Conservation (phyloP, 2,888 invertebrate species). For the Mellilla xanthometata region DNA sequence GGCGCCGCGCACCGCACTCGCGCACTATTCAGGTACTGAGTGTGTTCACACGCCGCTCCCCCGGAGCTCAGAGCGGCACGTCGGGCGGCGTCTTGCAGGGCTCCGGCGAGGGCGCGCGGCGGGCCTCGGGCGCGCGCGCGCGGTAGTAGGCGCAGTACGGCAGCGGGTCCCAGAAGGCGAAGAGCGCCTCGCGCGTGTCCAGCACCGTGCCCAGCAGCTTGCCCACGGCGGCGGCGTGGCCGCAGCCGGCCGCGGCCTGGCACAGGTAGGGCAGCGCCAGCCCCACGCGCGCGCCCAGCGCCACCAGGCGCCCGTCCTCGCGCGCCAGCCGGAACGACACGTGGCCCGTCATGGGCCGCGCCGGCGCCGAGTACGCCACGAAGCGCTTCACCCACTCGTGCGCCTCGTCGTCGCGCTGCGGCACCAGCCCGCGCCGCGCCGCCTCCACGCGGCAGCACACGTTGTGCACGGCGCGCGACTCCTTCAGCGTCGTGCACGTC, state of each 20-base stretch:
- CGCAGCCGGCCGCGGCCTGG: constrained; percentile 84
- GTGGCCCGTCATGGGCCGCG: constrained; percentile 88
- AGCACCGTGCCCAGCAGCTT: constrained; percentile 86
- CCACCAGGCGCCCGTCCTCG: constrained; percentile 73
- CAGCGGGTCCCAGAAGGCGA: constrained; percentile 92
- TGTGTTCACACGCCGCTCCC: constrained; percentile 68
- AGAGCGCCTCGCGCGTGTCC: constrained; percentile 90
- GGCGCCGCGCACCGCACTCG: constrained; percentile 60
- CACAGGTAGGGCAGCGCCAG: constrained; percentile 92
- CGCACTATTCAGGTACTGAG: constrained; percentile 79
- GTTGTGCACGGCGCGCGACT: constrained; percentile 90
- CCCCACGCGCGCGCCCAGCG: constrained; percentile 87
- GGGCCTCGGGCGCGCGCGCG: constrained; percentile 85
- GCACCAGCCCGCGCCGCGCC: constrained; percentile 85
- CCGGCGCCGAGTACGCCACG: constrained; percentile 84
- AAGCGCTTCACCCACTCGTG: constrained; percentile 88
- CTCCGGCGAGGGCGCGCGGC: constrained; percentile 74
- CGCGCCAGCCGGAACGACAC: constrained; percentile 89
- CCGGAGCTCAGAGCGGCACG: constrained; percentile 73
- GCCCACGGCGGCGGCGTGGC: constrained; percentile 84
- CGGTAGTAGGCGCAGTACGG: constrained; percentile 94
- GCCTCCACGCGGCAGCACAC: constrained; percentile 89
- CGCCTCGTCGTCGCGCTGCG: constrained; percentile 86
- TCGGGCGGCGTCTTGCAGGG: constrained; percentile 81
- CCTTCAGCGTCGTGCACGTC: constrained; percentile 92